Evolutionary conservation across 2,888 invertebrate genomes (phyloP), one percentile per base, ranked within the genome.

Genomic region (Euplexia lucipara): DNA sequence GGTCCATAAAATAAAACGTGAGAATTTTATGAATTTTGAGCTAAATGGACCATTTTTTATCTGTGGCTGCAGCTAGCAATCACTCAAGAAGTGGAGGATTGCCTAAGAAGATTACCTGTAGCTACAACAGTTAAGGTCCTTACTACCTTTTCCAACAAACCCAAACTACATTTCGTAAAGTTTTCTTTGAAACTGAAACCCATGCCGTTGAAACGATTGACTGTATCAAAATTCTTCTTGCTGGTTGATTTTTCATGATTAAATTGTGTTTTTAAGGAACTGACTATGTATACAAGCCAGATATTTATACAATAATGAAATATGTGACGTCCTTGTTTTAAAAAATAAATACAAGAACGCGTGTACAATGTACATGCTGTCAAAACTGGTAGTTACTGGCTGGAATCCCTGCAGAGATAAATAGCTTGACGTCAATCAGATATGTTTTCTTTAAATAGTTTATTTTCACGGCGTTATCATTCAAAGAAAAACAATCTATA

Each of bases 381-480:
- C 39, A 41, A 37, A 67, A 41, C 52, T 44, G 32, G 69, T 52
- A 8, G 37, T 44, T 20, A 37, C 35, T 30, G 16, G 30, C 16
- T 47, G 39, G 10, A 32, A 51, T 52, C 12, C 14, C 14, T 34
- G 26, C 37, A 18, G 16, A 48, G 42, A 69, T 59, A 66, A 66
- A 52, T 41, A 26, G 6, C 12, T 48, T 70, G 51, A 75, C 51
- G 66, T 65, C 73, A 72, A 39, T 39, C 45, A 39, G 63, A 16
- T 22, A 37, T 41, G 22, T 62, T 75, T 58, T 37, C 34, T 71
- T 42, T 12, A 54, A 73, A 22, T n/a, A 20, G 18, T 10, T 10
- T 56, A 41, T 49, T 59, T 47, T 65, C 42, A 12, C 37, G 34
- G 39, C 44, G 41, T 66, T 67, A 81, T 70, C 68, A 61, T 30